A percentile compares a stretch with the other conserved stretches of the same genome.
Conservation (phyloP, 1,140 invertebrate species). For the Trissolcus basalis region DNA sequence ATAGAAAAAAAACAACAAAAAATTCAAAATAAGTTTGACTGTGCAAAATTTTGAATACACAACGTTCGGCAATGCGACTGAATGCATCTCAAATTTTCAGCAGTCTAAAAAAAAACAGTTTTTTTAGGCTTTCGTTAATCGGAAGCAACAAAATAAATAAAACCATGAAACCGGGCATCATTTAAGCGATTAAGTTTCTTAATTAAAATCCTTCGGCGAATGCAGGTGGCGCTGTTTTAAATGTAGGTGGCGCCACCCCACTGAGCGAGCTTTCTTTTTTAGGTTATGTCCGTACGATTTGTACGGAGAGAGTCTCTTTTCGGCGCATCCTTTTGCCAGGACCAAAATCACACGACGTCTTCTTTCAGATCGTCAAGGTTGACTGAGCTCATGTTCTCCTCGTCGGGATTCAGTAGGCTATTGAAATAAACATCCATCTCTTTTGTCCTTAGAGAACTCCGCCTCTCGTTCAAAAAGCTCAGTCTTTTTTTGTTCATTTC, state of each 20-base stretch:
- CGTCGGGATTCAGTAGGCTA: slow-evolving; percentile 67
- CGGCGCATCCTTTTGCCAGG: neutral
- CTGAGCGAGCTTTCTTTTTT: neutral
- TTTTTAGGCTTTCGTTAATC: too few relatives aligned
- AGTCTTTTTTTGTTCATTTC: slow-evolving; percentile 66
- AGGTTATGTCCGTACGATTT: neutral
- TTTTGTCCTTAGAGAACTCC: slow-evolving; percentile 57
- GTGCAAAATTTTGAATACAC: too few relatives aligned
- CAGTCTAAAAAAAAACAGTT: too few relatives aligned
- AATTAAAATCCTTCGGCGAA: too few relatives aligned
- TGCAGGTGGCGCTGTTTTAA: neutral
- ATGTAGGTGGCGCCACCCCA: neutral
- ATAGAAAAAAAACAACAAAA: too few relatives aligned
- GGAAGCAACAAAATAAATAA: too few relatives aligned
- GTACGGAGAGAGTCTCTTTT: slow-evolving; percentile 16
- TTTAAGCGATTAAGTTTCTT: too few relatives aligned
- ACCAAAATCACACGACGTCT: slow-evolving; percentile 62
- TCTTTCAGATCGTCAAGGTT: slow-evolving; percentile 63
- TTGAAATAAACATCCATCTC: slow-evolving; percentile 74
- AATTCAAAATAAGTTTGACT: too few relatives aligned
- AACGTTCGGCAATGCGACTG: too few relatives aligned
- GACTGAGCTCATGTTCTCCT: slow-evolving; percentile 40
- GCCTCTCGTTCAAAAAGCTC: slow-evolving; percentile 64
- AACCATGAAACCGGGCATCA: too few relatives aligned
- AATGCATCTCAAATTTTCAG: too few relatives aligned